Conservation (phyloP, 1,140 invertebrate genomes). For the Cotesia glomerata region DNA sequence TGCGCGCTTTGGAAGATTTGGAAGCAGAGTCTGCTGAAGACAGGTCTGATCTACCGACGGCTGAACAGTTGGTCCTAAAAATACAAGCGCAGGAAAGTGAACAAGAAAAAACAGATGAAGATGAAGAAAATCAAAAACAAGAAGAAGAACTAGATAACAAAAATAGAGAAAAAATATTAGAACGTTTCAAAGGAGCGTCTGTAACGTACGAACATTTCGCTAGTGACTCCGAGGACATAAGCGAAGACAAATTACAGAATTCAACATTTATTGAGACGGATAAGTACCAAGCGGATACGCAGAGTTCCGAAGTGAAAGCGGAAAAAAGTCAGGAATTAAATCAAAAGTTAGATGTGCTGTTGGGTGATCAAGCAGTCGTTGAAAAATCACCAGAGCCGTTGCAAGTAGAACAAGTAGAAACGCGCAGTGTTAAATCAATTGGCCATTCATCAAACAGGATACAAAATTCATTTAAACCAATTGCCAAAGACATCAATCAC, state of each 20-base stretch:
- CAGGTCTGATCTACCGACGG: slow-evolving; percentile 2
- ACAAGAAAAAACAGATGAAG: background rate
- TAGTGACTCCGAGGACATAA: slow-evolving; percentile 46
- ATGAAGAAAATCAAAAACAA: too few species aligned
- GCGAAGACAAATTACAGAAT: slow-evolving; percentile 60
- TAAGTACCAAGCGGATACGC: slow-evolving; percentile 38
- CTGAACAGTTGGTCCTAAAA: slow-evolving; percentile 22
- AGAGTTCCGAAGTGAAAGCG: slow-evolving; percentile 5
- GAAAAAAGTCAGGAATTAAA: slow-evolving; percentile 21
- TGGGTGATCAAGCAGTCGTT: slow-evolving; percentile 39
- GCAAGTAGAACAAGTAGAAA: slow-evolving; percentile 40
- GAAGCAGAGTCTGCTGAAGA: slow-evolving; percentile 63
- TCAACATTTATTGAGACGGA: slow-evolving; percentile 53
- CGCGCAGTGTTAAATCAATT: slow-evolving; percentile 28
- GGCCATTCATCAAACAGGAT: slow-evolving; percentile 2
- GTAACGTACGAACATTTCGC: slow-evolving; percentile 52
- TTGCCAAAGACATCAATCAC: background rate
- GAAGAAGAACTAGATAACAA: background rate
- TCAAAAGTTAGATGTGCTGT: too few species aligned
- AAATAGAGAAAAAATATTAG: slow-evolving; percentile 30
- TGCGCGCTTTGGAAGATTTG: slow-evolving; percentile 73
- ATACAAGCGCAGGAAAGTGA: background rate
- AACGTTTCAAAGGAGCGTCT: slow-evolving; percentile 34
- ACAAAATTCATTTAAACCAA: slow-evolving; percentile 25
- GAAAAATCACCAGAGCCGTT: slow-evolving; percentile 33